Evolutionary conservation across 2,888 invertebrate species (phyloP).

Genomic region (Beris chalybata): DNA sequence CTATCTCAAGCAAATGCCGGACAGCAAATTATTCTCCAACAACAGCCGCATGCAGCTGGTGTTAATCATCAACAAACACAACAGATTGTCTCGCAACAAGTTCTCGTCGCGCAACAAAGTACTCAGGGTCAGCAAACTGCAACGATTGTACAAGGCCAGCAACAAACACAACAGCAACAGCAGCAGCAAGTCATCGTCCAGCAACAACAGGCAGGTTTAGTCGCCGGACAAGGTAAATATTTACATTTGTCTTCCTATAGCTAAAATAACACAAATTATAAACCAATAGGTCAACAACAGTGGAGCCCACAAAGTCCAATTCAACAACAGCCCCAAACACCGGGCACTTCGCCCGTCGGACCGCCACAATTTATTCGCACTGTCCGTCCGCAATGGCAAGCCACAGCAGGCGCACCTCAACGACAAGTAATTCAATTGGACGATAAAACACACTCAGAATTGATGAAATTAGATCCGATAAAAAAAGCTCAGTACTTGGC

Average conservation of each 20-base stretch:
- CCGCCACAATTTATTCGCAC: conserved; percentile 44
- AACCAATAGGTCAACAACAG: conserved; percentile 61
- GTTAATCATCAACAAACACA: conserved; percentile 20
- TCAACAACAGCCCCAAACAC: conserved; percentile 54
- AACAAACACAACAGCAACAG: conserved; percentile 43
- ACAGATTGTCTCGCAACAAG: conserved; percentile 11
- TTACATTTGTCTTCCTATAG: too few species aligned
- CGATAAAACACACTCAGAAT: conserved; percentile 79
- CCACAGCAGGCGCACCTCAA: conserved; percentile 49
- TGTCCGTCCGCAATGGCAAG: conserved; percentile 47
- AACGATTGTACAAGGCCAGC: conserved; percentile 38
- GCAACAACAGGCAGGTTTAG: conserved; percentile 44
- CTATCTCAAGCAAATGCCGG: conserved; percentile 44
- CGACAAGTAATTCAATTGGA: conserved; percentile 79
- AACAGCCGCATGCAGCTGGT: conserved; percentile 51
- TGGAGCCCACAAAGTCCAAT: conserved; percentile 53
- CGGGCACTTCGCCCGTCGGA: conserved; percentile 8
- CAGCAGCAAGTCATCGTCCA: conserved; percentile 54
- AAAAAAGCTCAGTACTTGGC: conserved; percentile 79
- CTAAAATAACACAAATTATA: conserved; percentile 58
- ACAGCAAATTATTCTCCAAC: conserved; percentile 44
- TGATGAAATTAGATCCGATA: conserved; percentile 79
- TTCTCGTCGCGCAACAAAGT: conserved; percentile 21
- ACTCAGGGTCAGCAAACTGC: not conserved
- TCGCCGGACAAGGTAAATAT: conserved; percentile 12